phyloP scores from a whole-genome alignment of 2,113 vertebrate genomes.

The Amblyopsis rosae region DNA sequence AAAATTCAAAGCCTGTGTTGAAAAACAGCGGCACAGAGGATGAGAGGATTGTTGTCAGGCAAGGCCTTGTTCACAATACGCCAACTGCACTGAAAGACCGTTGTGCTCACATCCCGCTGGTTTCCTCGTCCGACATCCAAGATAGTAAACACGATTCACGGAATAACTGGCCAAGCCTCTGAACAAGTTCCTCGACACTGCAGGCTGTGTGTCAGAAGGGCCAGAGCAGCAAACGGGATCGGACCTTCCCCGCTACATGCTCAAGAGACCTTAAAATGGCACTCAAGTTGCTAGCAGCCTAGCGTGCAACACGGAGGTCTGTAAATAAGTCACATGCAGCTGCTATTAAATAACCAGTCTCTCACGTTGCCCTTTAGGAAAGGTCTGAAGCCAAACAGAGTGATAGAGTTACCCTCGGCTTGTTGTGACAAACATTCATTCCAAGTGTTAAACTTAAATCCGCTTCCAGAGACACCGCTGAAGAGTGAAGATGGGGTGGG shows the following conservation, averaged over 20 bases:
- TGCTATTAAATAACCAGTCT: slow-evolving; percentile 25
- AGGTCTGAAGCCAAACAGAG: slow-evolving; percentile 35
- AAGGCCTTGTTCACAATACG: slow-evolving; percentile 12
- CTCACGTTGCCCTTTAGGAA: slow-evolving; percentile 19
- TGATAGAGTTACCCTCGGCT: slow-evolving; percentile 61
- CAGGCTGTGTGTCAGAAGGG: slow-evolving; percentile 34
- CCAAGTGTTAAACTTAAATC: slow-evolving; percentile 47
- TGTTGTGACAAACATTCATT: slow-evolving; percentile 22
- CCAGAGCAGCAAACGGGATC: slow-evolving; percentile 28
- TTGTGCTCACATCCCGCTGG: neutral
- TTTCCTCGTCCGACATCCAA: slow-evolving; percentile 29
- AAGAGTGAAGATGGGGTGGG: slow-evolving; percentile 19
- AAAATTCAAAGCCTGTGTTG: slow-evolving; percentile 32
- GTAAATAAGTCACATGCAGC: slow-evolving; percentile 39
- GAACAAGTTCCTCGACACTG: slow-evolving; percentile 24
- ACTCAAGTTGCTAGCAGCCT: slow-evolving; percentile 62
- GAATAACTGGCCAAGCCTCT: slow-evolving; percentile 25
- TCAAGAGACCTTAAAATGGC: slow-evolving; percentile 58
- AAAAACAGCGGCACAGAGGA: slow-evolving; percentile 52
- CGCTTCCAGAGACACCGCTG: slow-evolving; percentile 37
- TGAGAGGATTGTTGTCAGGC: slow-evolving; percentile 53
- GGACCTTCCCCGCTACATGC: slow-evolving; percentile 59
- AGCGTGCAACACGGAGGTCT: slow-evolving; percentile 25
- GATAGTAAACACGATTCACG: slow-evolving; percentile 25
- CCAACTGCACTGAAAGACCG: neutral